Conservation (phyloP, 2,797 vertebrate genomes). For the Myotis pilosus region DNA sequence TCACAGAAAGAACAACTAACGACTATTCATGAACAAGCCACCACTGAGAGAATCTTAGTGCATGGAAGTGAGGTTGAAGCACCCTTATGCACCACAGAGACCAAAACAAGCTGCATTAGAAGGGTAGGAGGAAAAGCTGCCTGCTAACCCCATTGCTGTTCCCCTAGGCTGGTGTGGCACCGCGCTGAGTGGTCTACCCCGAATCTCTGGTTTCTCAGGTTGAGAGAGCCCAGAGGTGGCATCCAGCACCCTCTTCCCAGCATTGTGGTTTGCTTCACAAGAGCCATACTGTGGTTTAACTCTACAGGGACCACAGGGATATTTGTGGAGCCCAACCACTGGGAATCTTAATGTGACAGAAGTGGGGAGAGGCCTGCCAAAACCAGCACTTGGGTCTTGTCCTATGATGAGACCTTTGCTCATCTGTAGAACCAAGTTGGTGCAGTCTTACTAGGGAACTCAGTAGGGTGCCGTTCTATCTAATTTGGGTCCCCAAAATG, state of each 20-base stretch:
- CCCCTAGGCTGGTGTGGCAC: background rate
- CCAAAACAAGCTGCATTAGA: background rate
- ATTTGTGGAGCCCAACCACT: background rate
- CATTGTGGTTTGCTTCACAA: background rate
- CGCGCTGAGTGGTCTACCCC: no score
- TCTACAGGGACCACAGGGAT: background rate
- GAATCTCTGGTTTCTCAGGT: background rate
- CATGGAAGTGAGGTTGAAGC: background rate
- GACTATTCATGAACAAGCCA: background rate
- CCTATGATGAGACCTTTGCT: background rate
- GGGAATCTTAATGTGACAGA: background rate
- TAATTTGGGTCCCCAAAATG: background rate
- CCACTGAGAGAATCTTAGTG: background rate
- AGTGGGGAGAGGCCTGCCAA: background rate
- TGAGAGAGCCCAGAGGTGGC: background rate
- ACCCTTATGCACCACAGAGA: background rate
- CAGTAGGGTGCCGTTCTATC: no score
- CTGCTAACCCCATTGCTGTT: background rate
- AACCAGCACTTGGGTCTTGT: no score
- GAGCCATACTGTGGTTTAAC: background rate
- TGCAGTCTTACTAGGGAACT: background rate
- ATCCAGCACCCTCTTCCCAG: background rate
- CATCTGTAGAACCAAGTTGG: background rate
- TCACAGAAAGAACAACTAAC: background rate
- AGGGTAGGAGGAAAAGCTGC: background rate